Base-by-base conservation (phyloP, 1,140 invertebrate species). In the Drosophila subobscura region DNA sequence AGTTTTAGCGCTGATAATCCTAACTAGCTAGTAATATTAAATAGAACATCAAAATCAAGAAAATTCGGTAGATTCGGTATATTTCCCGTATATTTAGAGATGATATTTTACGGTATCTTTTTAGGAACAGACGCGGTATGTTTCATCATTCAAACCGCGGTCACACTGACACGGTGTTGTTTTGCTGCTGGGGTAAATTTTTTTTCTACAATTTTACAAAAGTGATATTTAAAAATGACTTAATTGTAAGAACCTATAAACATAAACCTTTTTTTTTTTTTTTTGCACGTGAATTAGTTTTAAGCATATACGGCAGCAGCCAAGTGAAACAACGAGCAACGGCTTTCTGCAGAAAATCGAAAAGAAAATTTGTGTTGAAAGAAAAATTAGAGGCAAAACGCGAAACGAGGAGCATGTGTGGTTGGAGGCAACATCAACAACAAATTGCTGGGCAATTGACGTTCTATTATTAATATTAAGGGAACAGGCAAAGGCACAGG, bases 261-360 rank as follows among this genome's bases (percentile, higher is more conserved):
- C 33, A 58, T 61, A 66, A 66, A 63, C 58, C 51, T 52, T 53
- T 41, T 55, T 54, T 73, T 67, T 84, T 84, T 85, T 86, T 78
- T 73, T 81, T 85, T 85, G 73, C 78, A 86, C 78, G 81, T 86
- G 81, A 81, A 65, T 25, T 84, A 76, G 79, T 66, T 61, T 8
- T 77, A 86, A 86, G 67, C 60, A 65, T 70, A 46, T 64, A 83
- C 58, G 40, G 29, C 61, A 47, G 49, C 60, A 47, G 51, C 57
- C 63, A 85, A 84, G 79, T 84, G 76, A 85, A 72, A 64, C n/a
- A 58, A 58, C 49, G 46, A 50, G 47, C 54, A 53, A 94, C 95
- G 60, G 53, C 64, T 53, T 53, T 57, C 70, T 45, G 51, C 64
- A 60, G 55, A 56, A 33, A 33, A 16, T 53, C 23, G 16, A 42